Percentiles rank a stretch among this genome's conserved stretches.
phyloP scores from a whole-genome alignment of 1,140 invertebrate species.

The Diorhabda carinulata region DNA sequence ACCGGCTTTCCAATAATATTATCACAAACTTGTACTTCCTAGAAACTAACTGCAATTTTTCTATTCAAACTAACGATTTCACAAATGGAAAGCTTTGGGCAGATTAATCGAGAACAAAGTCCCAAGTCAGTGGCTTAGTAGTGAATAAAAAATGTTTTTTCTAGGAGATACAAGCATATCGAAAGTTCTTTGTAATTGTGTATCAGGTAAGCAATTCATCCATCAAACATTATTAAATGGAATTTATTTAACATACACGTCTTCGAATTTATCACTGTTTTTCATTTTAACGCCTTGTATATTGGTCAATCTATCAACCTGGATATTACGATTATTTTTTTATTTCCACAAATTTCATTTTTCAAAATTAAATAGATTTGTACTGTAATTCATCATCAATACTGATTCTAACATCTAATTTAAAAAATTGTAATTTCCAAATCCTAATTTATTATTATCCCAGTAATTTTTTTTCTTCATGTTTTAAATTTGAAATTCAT shows the following conservation, averaged over 20 bases:
- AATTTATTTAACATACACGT: no score
- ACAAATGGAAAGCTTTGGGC: background rate
- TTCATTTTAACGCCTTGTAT: background rate
- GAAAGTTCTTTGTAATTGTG: slow-evolving; percentile 15
- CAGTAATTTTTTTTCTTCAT: background rate
- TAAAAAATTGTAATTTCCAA: no score
- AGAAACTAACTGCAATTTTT: background rate
- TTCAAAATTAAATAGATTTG: no score
- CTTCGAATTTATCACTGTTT: no score
- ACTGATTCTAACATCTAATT: no score
- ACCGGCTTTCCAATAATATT: no score
- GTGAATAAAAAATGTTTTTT: background rate
- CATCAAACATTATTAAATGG: background rate
- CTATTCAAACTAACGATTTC: background rate
- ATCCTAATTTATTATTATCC: no score
- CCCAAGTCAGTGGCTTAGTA: no score
- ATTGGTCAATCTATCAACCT: slow-evolving; percentile 16
- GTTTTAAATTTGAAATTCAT: no score
- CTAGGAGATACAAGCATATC: slow-evolving; percentile 17
- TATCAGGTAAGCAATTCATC: slow-evolving; percentile 16
- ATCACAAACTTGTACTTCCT: background rate
- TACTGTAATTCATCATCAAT: no score
- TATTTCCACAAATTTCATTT: no score
- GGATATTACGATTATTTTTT: background rate
- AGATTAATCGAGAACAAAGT: background rate